A percentile compares a stretch with the other conserved stretches of the same genome.
These are phyloP conservation scores for Phalacrocorax pelagicus DNA, from an alignment of 2,113 vertebrate species.

Conservation along the genomic window DNA sequence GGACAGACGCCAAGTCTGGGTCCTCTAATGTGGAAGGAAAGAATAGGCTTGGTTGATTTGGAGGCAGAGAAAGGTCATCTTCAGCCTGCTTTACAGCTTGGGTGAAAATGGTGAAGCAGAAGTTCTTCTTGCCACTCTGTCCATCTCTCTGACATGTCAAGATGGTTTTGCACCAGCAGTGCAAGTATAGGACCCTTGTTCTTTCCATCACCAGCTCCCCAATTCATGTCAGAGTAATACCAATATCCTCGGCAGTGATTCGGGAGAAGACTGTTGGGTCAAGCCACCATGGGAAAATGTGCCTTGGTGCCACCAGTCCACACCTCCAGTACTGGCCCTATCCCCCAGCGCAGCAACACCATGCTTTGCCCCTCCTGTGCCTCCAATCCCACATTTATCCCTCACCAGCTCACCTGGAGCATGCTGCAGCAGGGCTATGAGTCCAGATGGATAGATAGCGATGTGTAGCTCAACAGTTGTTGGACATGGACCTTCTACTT, in stretches of 20 bases:
- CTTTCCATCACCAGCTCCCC: neutral
- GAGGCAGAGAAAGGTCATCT: neutral
- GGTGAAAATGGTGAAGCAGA: neutral
- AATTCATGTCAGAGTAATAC: slow-evolving; percentile 7
- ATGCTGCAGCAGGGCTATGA: neutral
- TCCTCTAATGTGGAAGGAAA: neutral
- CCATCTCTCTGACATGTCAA: neutral
- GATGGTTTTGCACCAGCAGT: neutral
- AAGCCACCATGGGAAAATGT: neutral
- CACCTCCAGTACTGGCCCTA: neutral
- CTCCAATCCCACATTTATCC: neutral
- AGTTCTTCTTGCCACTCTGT: neutral
- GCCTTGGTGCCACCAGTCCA: neutral
- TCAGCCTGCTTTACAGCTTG: neutral
- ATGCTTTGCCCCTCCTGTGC: neutral
- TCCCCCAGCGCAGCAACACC: neutral
- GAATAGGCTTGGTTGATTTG: neutral
- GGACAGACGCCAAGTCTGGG: neutral
- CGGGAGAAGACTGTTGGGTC: neutral
- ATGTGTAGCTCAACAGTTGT: fast-evolving
- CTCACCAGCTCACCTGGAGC: neutral
- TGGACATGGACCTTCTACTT: neutral
- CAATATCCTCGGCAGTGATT: neutral
- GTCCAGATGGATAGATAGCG: neutral
- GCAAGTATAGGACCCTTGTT: neutral